phyloP scores from a whole-genome alignment of 2,113 vertebrate genomes.

The Melanostigma gelatinosum region DNA sequence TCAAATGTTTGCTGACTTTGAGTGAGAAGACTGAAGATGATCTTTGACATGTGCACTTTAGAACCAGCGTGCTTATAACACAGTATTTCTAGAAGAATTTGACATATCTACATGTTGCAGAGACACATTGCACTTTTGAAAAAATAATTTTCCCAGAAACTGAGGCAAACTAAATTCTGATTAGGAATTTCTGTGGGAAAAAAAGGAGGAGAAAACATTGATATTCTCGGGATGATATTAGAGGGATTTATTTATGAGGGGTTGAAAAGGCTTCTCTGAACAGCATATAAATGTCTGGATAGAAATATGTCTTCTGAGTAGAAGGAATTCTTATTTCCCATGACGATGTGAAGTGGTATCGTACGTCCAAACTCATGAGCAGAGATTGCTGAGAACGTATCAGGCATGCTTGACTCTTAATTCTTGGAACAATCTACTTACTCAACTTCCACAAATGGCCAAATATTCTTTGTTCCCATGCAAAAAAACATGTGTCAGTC shows the following conservation, averaged over 20 bases:
- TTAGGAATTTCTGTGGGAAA: neutral
- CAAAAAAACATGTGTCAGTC: slow-evolving; percentile 15
- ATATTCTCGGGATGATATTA: neutral
- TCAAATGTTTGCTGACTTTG: neutral
- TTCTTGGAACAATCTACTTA: slow-evolving; percentile 11
- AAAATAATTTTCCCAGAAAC: neutral
- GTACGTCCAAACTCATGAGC: slow-evolving; percentile 9
- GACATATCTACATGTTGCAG: neutral
- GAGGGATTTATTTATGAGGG: slow-evolving; percentile 17
- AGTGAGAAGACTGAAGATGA: neutral
- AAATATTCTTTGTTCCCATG: slow-evolving; percentile 53
- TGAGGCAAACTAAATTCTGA: neutral
- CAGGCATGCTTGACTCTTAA: slow-evolving; percentile 31
- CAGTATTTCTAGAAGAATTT: neutral
- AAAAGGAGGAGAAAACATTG: neutral
- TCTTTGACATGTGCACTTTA: neutral
- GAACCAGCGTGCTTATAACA: neutral
- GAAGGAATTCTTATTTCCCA: slow-evolving; percentile 46
- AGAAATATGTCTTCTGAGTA: slow-evolving; percentile 11
- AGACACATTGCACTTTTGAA: neutral
- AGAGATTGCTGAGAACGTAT: slow-evolving; percentile 41
- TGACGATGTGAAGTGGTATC: neutral
- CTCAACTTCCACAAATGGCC: slow-evolving; percentile 45
- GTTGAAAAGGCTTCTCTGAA: neutral
- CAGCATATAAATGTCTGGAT: slow-evolving; percentile 21